Conservation (phyloP, 2,113 vertebrate species). For the Polyodon spathula region DNA sequence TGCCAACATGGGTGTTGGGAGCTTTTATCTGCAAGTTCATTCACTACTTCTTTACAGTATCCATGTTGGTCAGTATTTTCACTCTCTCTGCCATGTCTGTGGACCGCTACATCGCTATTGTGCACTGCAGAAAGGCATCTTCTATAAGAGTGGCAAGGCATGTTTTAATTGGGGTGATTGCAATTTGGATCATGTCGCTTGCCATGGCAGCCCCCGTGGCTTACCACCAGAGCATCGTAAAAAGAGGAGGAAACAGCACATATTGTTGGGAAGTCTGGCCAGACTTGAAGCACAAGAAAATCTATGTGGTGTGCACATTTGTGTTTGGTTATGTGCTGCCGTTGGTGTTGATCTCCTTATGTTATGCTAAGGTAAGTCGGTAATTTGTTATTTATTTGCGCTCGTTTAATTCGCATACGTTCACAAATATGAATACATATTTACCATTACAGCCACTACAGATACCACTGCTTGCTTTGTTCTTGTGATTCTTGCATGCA, state of each 20-base stretch:
- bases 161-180: conserved; percentile 67
- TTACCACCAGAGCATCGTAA: conserved; percentile 75
- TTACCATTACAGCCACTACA: no score
- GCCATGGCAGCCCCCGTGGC: conserved; percentile 85
- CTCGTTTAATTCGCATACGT: no score
- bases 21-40: conserved; percentile 90
- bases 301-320: conserved; percentile 86
- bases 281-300: conserved; percentile 65
- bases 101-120: conserved; percentile 92
- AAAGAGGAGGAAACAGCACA: conserved; percentile 63
- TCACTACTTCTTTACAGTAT: conserved; percentile 93
- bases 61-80: conserved; percentile 97
- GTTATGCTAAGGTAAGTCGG: conserved; percentile 85
- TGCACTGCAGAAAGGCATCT: conserved; percentile 84
- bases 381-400: no score
- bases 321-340: conserved; percentile 89
- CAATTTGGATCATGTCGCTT: conserved; percentile 83
- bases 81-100: conserved; percentile 91
- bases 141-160: conserved; percentile 72
- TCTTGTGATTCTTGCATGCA: no score
- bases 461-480: no score
- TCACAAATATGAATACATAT: no score
- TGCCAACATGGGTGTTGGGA: conserved; percentile 85
- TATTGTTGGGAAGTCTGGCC: conserved; percentile 93
- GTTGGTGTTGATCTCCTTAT: conserved; percentile 86